phyloP scores from a whole-genome alignment of 2,113 vertebrate species.

The Malurus cyaneus region DNA sequence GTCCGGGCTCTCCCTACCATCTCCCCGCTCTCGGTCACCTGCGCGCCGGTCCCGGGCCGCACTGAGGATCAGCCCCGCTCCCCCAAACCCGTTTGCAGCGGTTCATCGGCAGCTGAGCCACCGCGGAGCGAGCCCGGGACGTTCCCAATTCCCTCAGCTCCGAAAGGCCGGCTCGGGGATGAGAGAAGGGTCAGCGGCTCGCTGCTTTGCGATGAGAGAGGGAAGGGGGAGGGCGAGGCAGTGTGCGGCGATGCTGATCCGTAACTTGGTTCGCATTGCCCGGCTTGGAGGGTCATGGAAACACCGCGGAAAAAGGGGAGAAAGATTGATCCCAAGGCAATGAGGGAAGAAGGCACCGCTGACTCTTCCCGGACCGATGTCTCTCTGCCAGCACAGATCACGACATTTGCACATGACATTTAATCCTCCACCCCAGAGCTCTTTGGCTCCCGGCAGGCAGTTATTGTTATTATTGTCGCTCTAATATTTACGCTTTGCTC shows the following conservation, averaged over 20 bases:
- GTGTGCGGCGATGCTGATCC: background rate
- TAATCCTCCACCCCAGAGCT: background rate
- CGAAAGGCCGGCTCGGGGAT: background rate
- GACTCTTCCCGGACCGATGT: background rate
- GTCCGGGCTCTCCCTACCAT: background rate
- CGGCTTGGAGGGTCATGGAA: background rate
- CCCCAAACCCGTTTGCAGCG: background rate
- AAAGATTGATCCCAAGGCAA: background rate
- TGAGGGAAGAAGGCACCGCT: background rate
- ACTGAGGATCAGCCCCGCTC: background rate
- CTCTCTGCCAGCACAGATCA: background rate
- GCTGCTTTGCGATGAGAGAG: background rate
- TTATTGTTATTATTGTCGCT: background rate
- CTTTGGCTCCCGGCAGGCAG: background rate
- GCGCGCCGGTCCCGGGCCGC: background rate
- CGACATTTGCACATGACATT: background rate
- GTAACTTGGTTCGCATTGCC: fast-evolving
- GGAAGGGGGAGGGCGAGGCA: background rate
- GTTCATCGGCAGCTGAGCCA: background rate
- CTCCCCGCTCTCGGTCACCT: background rate
- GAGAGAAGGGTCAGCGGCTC: fast-evolving
- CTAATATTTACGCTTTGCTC: background rate
- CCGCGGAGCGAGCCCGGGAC: background rate
- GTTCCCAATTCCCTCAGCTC: background rate
- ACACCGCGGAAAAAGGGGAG: background rate